These are phyloP conservation scores for Adelosebastes latens DNA, from an alignment of 2,797 vertebrate species.

Conservation along the genomic window DNA sequence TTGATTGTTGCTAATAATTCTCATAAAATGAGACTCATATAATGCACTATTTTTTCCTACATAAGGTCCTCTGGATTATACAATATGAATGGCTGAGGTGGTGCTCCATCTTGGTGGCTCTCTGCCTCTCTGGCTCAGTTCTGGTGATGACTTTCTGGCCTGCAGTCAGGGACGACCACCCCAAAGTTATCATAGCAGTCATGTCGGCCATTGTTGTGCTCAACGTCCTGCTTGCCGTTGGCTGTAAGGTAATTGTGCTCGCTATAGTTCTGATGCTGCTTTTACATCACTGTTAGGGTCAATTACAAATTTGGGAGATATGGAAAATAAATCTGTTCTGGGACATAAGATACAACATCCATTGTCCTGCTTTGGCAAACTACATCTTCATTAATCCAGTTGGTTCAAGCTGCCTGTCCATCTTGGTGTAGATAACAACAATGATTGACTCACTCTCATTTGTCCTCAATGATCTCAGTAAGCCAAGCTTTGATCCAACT, in stretches of 20 bases:
- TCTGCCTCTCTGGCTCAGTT: slow-evolving; percentile 93
- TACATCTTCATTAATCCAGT: slow-evolving; percentile 29
- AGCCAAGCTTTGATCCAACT: slow-evolving; percentile 42
- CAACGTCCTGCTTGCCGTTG: slow-evolving; percentile 90
- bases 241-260: slow-evolving; percentile 88
- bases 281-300: slow-evolving; percentile 3
- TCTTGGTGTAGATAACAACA: slow-evolving; percentile 43
- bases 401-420: slow-evolving; percentile 2
- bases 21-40: not conserved
- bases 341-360: slow-evolving; percentile 37
- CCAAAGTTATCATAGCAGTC: slow-evolving; percentile 84
- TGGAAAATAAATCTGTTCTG: slow-evolving; percentile 35
- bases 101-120: slow-evolving; percentile 87
- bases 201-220: slow-evolving; percentile 85
- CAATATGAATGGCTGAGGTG: slow-evolving; percentile 88
- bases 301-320: slow-evolving; percentile 16
- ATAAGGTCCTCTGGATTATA: slow-evolving; percentile 92
- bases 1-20: not conserved
- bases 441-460: slow-evolving; percentile 37
- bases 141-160: slow-evolving; percentile 96
- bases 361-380: slow-evolving; percentile 32
- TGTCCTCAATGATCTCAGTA: slow-evolving; percentile 41
- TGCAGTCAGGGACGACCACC: slow-evolving; percentile 91
- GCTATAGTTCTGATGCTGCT: not conserved
- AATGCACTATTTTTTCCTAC: not conserved